Evolutionary conservation across 2,113 vertebrate species (phyloP).

Genomic region (Asarcornis scutulata): DNA sequence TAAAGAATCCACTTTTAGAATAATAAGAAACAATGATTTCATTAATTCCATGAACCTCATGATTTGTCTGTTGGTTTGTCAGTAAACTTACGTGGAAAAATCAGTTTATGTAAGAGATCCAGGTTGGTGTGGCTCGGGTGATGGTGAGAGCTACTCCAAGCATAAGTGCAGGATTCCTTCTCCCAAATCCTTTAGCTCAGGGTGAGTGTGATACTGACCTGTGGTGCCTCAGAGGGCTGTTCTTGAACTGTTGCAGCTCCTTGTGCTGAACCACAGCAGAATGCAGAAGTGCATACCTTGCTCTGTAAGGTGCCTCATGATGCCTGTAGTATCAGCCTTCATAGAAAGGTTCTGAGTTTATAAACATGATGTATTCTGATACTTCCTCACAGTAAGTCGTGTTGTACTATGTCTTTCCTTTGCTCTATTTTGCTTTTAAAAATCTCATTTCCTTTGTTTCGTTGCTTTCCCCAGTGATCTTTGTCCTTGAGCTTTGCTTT

Average conservation of each 20-base stretch:
- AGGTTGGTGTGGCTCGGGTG: neutral
- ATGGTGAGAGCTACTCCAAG: neutral
- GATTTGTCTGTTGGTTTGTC: neutral
- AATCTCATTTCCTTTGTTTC: neutral
- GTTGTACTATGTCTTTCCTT: neutral
- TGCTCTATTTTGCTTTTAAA: neutral
- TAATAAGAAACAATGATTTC: neutral
- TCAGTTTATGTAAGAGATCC: neutral
- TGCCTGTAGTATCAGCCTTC: neutral
- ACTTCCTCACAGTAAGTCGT: neutral
- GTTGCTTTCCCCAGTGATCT: neutral
- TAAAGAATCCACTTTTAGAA: neutral
- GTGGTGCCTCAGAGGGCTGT: neutral
- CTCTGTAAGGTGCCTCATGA: neutral
- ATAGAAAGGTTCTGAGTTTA: neutral
- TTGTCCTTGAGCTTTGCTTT: neutral
- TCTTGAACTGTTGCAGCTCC: neutral
- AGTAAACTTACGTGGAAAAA: neutral
- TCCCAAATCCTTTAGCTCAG: accelerated
- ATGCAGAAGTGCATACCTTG: neutral
- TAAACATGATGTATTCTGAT: neutral
- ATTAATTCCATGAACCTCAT: neutral
- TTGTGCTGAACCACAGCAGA: neutral
- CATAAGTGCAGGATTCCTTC: neutral
- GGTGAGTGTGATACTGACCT: neutral